These are phyloP conservation scores for Cichladusa arquata DNA, from an alignment of 2,113 vertebrate genomes.

Conservation along the genomic window DNA sequence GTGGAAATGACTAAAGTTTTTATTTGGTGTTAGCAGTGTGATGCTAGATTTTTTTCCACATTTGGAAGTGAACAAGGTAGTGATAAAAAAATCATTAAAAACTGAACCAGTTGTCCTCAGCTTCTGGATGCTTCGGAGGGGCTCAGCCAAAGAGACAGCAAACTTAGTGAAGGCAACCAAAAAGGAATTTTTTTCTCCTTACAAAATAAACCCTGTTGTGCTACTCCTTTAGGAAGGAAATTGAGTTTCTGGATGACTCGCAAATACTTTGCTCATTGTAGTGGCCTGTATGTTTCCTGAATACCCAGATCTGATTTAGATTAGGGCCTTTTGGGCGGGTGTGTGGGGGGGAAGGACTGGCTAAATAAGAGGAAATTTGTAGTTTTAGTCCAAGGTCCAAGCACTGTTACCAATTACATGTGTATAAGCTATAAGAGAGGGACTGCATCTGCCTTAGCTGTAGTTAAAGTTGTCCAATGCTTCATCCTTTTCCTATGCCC, in stretches of 20 bases:
- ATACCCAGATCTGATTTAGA: constrained; percentile 66
- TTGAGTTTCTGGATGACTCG: constrained; percentile 46
- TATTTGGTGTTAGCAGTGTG: constrained; percentile 46
- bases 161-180: neutral
- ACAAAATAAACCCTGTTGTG: constrained; percentile 39
- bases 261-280: constrained; percentile 60
- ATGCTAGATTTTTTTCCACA: constrained; percentile 53
- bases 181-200: constrained; percentile 26
- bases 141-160: constrained; percentile 29
- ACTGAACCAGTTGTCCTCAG: constrained; percentile 26
- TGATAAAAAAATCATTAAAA: constrained; percentile 45
- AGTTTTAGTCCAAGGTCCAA: constrained; percentile 46
- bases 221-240: constrained; percentile 65
- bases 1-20: constrained; percentile 44
- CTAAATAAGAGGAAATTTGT: constrained; percentile 50
- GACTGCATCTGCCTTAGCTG: neutral
- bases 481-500: neutral
- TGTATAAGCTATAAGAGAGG: neutral
- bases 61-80: constrained; percentile 50
- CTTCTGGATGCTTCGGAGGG: neutral
- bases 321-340: neutral
- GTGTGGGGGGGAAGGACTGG: neutral
- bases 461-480: neutral
- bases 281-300: constrained; percentile 35
- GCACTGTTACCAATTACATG: constrained; percentile 32